These are phyloP conservation scores for Pseudorasbora parva DNA, from an alignment of 2,113 vertebrate genomes.

Conservation along the genomic window DNA sequence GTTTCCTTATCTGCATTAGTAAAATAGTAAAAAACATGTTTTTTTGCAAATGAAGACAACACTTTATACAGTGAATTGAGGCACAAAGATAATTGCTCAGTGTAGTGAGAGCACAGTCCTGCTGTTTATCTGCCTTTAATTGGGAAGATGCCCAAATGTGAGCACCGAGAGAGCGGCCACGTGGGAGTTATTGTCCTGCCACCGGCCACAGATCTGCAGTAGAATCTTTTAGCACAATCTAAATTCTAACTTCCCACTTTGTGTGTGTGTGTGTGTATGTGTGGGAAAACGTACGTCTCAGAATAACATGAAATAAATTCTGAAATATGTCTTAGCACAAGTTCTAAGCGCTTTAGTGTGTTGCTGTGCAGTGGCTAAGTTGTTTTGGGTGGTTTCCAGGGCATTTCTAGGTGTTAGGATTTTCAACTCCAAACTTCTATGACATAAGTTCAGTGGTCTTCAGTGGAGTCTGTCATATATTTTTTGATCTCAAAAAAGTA, in stretches of 20 bases:
- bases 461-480: no score
- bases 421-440: no score
- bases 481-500: no score
- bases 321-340: not conserved
- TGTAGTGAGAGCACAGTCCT: conserved; percentile 36
- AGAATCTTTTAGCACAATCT: conserved; percentile 20
- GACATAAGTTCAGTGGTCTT: no score
- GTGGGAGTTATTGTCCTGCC: conserved; percentile 40
- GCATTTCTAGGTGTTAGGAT: not conserved
- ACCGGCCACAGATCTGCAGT: conserved; percentile 3
- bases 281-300: not conserved
- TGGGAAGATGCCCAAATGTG: conserved; percentile 47
- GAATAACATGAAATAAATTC: not conserved
- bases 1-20: conserved; percentile 12
- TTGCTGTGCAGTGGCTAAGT: not conserved
- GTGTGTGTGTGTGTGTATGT: not conserved
- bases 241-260: not conserved
- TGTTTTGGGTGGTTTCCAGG: not conserved
- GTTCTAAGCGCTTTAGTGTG: not conserved
- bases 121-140: conserved; percentile 51
- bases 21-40: conserved; percentile 6
- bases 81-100: conserved; percentile 44
- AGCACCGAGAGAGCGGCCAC: not conserved
- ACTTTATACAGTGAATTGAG: conserved; percentile 3
- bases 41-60: conserved; percentile 52